Evolutionary conservation across 2,113 vertebrate species (phyloP), one percentile per base, ranked within the genome.

Genomic region (Glaucidium brasilianum): DNA sequence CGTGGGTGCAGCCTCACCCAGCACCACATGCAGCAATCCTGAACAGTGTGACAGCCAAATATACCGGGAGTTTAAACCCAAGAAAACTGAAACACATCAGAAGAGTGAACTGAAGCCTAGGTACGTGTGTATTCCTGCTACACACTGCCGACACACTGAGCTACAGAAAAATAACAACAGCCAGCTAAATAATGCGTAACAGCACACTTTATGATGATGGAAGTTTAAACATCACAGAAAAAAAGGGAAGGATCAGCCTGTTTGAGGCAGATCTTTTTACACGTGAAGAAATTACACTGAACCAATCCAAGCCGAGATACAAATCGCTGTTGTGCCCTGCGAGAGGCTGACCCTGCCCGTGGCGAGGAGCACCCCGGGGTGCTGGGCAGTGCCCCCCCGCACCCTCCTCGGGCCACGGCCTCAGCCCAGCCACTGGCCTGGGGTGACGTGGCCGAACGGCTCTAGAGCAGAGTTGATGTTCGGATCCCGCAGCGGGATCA

Each of bases 341-440:
- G 27, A 6, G 7, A 21, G 6, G 12, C 29, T 2, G 2, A 15
- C 55, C 27, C 2, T 20, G 18, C 34, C 49, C 0, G 1, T n/a
- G 2, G 1, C 0, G 1, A 69, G 56, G 35, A 76, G 16, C 41
- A 18, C 8, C 23, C 32, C 4, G 3, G 60, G 25, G 12, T 52
- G 72, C 58, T 2, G 6, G n/a, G 41, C 4, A 1, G 21, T 43
- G 58, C 12, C 30, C n/a, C 45, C 19, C 30, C 3, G 47, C 35
- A 50, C 7, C 15, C 3, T 29, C 50, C 56, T 6, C 0, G 1
- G n/a, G 53, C 29, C 1, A 62, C 0, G 5, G 16, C 41, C 60
- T 49, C n/a, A 49, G 58, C 17, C n/a, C 30, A 21, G 25, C 34
- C 5, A 1, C 63, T 18, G 53, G 55, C 49, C 27, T 9, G 60